A percentile compares a stretch with the other conserved stretches of the same genome.
phyloP scores from a whole-genome alignment of 2,113 vertebrate genomes.

The Hoplias malabaricus region DNA sequence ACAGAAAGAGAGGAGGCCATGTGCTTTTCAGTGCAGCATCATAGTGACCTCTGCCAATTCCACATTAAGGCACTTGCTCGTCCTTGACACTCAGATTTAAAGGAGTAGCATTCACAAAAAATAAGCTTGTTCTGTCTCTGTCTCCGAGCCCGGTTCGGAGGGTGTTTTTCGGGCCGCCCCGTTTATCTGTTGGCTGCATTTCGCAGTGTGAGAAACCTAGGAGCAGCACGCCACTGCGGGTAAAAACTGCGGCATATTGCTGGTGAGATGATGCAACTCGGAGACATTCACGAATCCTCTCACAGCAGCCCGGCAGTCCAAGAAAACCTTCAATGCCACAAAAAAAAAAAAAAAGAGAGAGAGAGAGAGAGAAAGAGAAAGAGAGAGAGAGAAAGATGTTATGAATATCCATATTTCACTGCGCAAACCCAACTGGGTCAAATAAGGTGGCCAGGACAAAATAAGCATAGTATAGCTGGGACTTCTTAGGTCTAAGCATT shows the following conservation, averaged over 20 bases:
- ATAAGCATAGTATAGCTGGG: neutral
- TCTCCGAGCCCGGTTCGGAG: conserved; percentile 14
- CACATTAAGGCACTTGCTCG: neutral
- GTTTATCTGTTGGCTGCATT: conserved; percentile 14
- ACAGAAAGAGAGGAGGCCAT: neutral
- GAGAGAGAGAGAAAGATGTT: conserved; percentile 19
- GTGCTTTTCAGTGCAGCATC: neutral
- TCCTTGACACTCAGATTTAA: neutral
- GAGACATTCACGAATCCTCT: conserved; percentile 67
- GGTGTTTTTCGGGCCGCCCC: conserved; percentile 21
- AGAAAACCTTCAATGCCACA: conserved; percentile 34
- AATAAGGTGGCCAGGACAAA: conserved; percentile 20
- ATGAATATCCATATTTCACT: conserved; percentile 47
- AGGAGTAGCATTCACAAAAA: neutral
- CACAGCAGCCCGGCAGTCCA: conserved; percentile 58
- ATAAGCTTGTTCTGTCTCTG: neutral
- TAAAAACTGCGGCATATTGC: conserved; percentile 76
- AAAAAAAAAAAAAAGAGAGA: conserved; percentile 2
- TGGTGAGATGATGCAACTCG: conserved; percentile 76
- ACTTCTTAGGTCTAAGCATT: neutral
- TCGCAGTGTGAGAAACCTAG: conserved; percentile 37
- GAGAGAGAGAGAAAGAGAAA: neutral
- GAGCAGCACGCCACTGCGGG: conserved; percentile 68
- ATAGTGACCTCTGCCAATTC: neutral
- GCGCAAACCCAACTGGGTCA: conserved; percentile 34